phyloP scores from a whole-genome alignment of 2,113 vertebrate genomes.

The Spizaetus ornatus region DNA sequence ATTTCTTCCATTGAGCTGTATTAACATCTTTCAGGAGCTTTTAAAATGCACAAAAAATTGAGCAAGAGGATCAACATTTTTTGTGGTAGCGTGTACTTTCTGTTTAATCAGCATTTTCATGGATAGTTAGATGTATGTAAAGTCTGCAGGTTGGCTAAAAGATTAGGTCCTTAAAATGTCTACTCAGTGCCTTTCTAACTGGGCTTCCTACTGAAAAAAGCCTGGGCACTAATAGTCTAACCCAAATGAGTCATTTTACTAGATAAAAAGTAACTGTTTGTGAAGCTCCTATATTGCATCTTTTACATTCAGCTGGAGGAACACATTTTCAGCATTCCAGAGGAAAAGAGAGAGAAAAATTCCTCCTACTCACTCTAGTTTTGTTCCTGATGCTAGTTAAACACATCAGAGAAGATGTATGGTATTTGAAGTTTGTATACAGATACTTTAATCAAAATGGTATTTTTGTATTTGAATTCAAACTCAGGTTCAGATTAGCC shows the following conservation, averaged over 20 bases:
- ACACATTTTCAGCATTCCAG: neutral
- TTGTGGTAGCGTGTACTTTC: neutral
- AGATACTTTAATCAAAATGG: neutral
- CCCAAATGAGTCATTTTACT: neutral
- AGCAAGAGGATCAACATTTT: neutral
- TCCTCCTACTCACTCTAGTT: neutral
- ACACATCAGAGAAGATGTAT: neutral
- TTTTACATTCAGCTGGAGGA: neutral
- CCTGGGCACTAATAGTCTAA: neutral
- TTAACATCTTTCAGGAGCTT: neutral
- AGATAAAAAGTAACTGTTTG: neutral
- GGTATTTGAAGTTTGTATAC: neutral
- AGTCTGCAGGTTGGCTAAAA: neutral
- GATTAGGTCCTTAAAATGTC: neutral
- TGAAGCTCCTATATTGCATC: neutral
- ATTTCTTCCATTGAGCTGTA: neutral
- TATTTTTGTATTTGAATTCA: neutral
- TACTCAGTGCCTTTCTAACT: neutral
- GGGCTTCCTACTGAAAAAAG: neutral
- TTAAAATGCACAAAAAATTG: neutral
- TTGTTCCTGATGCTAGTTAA: conserved; percentile 18
- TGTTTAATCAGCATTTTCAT: neutral
- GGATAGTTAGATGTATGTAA: neutral
- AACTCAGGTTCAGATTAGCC: neutral
- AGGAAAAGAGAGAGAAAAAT: neutral